Conservation (phyloP, 2,888 invertebrate species). For the Xestobium rufovillosum region DNA sequence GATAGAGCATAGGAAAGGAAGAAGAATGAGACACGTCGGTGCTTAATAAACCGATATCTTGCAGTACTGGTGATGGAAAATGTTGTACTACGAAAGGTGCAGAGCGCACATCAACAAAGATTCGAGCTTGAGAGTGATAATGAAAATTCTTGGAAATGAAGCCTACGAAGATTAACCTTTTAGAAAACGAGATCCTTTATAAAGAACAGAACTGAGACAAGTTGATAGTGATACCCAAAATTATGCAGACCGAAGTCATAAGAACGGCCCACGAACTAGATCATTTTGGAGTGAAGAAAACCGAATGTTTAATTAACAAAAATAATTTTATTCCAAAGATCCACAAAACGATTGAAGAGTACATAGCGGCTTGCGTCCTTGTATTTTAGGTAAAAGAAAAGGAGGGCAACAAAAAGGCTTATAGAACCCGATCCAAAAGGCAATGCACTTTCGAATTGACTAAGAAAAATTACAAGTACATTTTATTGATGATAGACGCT, state of each 20-base stretch:
- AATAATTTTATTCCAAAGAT: conserved; percentile 23
- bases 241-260: conserved; percentile 35
- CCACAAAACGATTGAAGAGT: conserved; percentile 19
- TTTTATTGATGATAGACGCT: conserved; percentile 34
- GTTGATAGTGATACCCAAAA: conserved; percentile 29
- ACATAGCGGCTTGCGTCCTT: conserved; percentile 20
- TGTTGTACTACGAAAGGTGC: too few species aligned
- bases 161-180: conserved; percentile 20
- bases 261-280: conserved; percentile 30
- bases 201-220: conserved; percentile 21
- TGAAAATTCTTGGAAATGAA: too few species aligned
- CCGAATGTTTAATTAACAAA: conserved; percentile 18
- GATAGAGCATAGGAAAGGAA: conserved; percentile 28
- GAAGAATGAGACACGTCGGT: conserved; percentile 29
- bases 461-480: conserved; percentile 26
- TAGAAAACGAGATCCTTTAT: conserved; percentile 24
- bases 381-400: conserved; percentile 24
- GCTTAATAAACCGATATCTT: conserved; percentile 26
- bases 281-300: too few species aligned
- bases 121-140: too few species aligned
- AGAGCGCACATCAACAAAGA: too few species aligned
- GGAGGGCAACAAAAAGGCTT: conserved; percentile 24
- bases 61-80: conserved; percentile 4
- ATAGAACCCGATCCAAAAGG: conserved; percentile 24
- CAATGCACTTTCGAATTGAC: conserved; percentile 24